Percentiles rank a stretch among this genome's conserved stretches.
These are phyloP conservation scores for Xyliphius kryptos DNA, from an alignment of 2,113 vertebrate species.

Conservation along the genomic window DNA sequence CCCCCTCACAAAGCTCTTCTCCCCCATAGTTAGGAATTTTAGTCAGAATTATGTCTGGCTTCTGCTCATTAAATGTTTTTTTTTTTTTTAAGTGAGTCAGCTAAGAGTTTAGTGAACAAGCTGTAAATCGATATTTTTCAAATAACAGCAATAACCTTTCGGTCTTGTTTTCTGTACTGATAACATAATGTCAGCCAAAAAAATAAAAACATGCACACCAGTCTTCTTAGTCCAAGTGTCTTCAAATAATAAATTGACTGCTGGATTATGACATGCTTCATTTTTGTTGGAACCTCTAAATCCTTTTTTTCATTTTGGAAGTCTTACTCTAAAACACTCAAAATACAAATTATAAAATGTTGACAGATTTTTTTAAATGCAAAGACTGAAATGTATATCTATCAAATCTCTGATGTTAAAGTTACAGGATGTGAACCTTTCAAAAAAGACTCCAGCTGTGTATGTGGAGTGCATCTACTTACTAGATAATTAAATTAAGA, in stretches of 20 bases:
- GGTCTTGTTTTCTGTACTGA: too few species aligned
- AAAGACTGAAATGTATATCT: neutral
- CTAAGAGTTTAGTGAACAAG: neutral
- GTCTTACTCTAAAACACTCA: neutral
- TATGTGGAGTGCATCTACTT: neutral
- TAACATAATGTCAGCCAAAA: too few species aligned
- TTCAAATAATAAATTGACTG: neutral
- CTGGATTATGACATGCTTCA: neutral
- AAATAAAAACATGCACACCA: too few species aligned
- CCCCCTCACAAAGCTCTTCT: slow-evolving; percentile 31
- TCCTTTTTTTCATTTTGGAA: neutral
- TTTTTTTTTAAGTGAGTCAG: slow-evolving; percentile 37
- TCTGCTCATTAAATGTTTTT: slow-evolving; percentile 29
- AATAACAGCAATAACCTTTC: too few species aligned
- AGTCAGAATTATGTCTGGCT: slow-evolving; percentile 15
- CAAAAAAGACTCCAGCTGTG: neutral
- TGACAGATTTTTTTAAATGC: slow-evolving; percentile 6
- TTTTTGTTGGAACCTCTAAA: neutral
- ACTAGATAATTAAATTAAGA: neutral
- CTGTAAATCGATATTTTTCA: too few species aligned
- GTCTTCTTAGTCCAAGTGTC: neutral
- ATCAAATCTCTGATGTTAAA: neutral
- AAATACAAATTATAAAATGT: slow-evolving; percentile 3
- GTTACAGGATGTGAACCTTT: neutral
- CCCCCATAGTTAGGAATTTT: slow-evolving; percentile 45